Percentiles rank a stretch among this genome's conserved stretches.
phyloP scores from a whole-genome alignment of 2,888 invertebrate species.

The Drosophila infuscata region DNA sequence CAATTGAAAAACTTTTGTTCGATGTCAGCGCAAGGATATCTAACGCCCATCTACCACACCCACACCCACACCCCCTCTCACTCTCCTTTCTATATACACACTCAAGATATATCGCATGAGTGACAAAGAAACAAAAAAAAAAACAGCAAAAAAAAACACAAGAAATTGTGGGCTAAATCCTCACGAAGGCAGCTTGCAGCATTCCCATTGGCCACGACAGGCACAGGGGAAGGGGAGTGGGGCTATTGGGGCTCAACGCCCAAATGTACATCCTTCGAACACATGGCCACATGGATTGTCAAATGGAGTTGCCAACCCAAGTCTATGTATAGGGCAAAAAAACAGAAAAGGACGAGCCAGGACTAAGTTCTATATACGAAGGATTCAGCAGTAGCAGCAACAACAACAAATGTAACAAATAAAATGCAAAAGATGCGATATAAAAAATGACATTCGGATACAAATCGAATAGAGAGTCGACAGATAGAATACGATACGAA shows the following conservation, averaged over 20 bases:
- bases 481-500: slow-evolving; percentile 29
- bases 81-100: slow-evolving; percentile 44
- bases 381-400: slow-evolving; percentile 43
- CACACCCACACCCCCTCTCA: neutral
- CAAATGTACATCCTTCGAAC: slow-evolving; percentile 68
- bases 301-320: slow-evolving; percentile 60
- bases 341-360: slow-evolving; percentile 32
- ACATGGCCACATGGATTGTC: slow-evolving; percentile 77
- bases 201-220: slow-evolving; percentile 70
- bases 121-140: slow-evolving; percentile 66
- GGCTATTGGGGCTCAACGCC: slow-evolving; percentile 29
- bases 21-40: slow-evolving; percentile 42
- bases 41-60: slow-evolving; percentile 40
- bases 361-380: slow-evolving; percentile 33
- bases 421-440: slow-evolving; percentile 77
- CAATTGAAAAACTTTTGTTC: slow-evolving; percentile 76
- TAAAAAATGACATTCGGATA: slow-evolving; percentile 82
- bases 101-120: slow-evolving; percentile 75
- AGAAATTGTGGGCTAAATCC: slow-evolving; percentile 72
- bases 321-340: slow-evolving; percentile 30
- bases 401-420: slow-evolving; percentile 79
- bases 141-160: slow-evolving; percentile 36
- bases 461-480: slow-evolving; percentile 74
- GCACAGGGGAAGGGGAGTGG: neutral
- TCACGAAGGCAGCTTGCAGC: slow-evolving; percentile 67